Evolutionary conservation across 2,797 vertebrate genomes (phyloP).

Genomic region (Bucorvus abyssinicus): DNA sequence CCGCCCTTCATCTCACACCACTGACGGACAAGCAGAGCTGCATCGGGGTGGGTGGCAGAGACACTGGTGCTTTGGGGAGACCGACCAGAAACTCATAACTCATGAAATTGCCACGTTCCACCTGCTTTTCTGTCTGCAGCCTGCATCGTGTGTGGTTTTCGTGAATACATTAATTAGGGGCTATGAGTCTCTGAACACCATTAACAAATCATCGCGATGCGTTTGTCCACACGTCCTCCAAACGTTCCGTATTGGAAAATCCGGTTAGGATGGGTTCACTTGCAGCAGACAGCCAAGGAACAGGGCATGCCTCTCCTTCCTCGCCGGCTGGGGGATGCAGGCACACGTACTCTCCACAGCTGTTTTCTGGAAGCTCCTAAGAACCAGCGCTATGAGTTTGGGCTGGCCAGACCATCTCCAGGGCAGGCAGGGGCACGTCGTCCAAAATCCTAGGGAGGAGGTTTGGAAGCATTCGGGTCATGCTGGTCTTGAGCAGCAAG

Average conservation of each 20-base stretch:
- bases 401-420: neutral
- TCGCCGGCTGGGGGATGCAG: neutral
- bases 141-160: neutral
- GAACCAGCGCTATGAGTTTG: neutral
- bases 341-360: neutral
- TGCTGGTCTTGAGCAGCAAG: neutral
- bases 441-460: neutral
- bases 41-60: neutral
- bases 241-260: neutral
- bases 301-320: neutral
- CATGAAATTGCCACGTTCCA: neutral
- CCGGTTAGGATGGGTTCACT: conserved; percentile 37
- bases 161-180: conserved; percentile 27
- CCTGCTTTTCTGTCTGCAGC: neutral
- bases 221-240: neutral
- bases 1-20: neutral
- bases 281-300: neutral
- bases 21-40: rapidly evolving
- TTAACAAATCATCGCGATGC: conserved; percentile 42
- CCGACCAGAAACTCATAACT: neutral
- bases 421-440: neutral
- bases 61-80: neutral
- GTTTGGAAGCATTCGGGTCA: neutral
- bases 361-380: neutral
- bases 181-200: neutral